Percentiles rank a stretch among this genome's conserved stretches.
These are phyloP conservation scores for Lipophrys pholis DNA, from an alignment of 2,113 vertebrate species.

Conservation along the genomic window DNA sequence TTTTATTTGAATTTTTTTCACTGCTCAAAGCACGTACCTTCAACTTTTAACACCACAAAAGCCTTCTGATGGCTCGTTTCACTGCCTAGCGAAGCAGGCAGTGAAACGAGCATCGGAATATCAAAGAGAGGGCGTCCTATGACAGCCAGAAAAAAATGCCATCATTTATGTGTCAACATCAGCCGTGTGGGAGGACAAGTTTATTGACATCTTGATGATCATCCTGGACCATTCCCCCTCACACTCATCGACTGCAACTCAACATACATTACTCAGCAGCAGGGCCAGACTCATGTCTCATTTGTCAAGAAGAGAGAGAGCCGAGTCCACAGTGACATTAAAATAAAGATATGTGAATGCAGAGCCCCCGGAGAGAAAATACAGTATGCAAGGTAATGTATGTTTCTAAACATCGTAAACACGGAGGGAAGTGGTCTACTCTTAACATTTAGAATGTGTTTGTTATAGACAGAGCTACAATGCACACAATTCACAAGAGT, in stretches of 20 bases:
- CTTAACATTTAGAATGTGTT: conserved; percentile 6
- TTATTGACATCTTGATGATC: conserved; percentile 83
- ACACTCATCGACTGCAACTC: conserved; percentile 71
- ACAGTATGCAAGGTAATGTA: conserved; percentile 18
- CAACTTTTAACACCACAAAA: conserved; percentile 52
- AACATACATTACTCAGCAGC: conserved; percentile 77
- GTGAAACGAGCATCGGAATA: conserved; percentile 66
- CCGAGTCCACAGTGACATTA: conserved; percentile 39
- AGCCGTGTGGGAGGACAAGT: conserved; percentile 81
- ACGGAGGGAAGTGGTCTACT: conserved; percentile 14
- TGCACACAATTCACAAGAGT: conserved; percentile 9
- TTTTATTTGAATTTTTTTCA: neutral
- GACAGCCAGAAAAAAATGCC: conserved; percentile 78
- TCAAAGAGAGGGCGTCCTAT: conserved; percentile 63
- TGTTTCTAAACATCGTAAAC: conserved; percentile 30
- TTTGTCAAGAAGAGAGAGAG: conserved; percentile 61
- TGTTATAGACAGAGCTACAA: neutral
- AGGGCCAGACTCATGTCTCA: conserved; percentile 50
- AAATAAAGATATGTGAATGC: conserved; percentile 53
- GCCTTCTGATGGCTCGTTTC: conserved; percentile 51
- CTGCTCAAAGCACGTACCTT: conserved; percentile 25
- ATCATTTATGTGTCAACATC: conserved; percentile 81
- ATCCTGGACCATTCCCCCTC: conserved; percentile 69
- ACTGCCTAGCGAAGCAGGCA: conserved; percentile 45
- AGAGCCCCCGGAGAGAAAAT: conserved; percentile 18